These are phyloP conservation scores for Propithecus coquereli DNA, from an alignment of 2,113 vertebrate genomes.

Conservation along the genomic window DNA sequence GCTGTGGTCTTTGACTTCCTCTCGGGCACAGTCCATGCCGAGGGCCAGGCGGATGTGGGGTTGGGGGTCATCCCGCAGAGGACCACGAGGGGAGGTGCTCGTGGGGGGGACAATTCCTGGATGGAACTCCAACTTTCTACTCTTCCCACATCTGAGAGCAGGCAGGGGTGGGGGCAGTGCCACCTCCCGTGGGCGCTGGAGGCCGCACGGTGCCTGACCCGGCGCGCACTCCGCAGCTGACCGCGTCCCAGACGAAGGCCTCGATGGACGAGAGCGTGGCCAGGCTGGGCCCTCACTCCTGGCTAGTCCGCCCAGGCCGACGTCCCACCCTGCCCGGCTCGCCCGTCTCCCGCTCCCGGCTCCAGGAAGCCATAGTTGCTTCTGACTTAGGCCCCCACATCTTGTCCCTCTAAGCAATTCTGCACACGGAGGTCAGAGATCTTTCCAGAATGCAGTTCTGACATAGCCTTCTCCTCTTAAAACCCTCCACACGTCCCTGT, in stretches of 20 bases:
- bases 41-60: not conserved
- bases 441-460: not conserved
- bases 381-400: not conserved
- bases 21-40: no score
- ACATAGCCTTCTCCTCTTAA: not conserved
- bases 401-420: not conserved
- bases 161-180: not conserved
- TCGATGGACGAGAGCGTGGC: not conserved
- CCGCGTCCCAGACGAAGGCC: not conserved
- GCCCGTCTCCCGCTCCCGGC: accelerated
- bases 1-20: not conserved
- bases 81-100: accelerated
- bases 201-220: accelerated
- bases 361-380: not conserved
- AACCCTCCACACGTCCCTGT: accelerated
- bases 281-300: not conserved
- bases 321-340: accelerated
- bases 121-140: no score
- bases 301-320: no score
- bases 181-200: not conserved
- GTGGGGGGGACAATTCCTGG: not conserved
- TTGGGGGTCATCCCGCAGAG: accelerated
- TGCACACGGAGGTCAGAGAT: not conserved
- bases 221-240: accelerated
- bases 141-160: accelerated